Evolutionary conservation across 2,113 vertebrate species (phyloP).

Genomic region (Scophthalmus maximus): DNA sequence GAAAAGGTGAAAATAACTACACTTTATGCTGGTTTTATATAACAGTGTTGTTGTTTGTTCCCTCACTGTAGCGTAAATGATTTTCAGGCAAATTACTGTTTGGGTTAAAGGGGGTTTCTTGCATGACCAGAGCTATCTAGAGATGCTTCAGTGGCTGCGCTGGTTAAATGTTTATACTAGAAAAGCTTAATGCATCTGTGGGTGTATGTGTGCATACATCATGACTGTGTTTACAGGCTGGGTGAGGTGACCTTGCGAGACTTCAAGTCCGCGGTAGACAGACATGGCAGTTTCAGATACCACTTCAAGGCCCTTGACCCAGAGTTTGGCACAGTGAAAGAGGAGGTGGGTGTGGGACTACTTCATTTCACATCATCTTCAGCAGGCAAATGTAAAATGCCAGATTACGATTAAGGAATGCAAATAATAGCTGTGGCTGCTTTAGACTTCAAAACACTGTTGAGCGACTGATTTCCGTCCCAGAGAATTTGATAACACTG

Average conservation of each 20-base stretch:
- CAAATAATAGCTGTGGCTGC: slow-evolving; percentile 48
- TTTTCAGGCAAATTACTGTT: slow-evolving; percentile 31
- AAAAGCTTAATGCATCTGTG: slow-evolving; percentile 23
- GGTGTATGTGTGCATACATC: slow-evolving; percentile 19
- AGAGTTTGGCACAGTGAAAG: slow-evolving; percentile 98
- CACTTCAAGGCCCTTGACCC: slow-evolving; percentile 98
- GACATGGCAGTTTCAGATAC: slow-evolving; percentile 93
- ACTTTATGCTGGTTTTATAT: slow-evolving; percentile 14
- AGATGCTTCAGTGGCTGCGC: slow-evolving; percentile 4
- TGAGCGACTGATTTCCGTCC: slow-evolving; percentile 32
- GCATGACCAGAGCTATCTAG: neutral
- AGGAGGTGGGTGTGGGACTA: slow-evolving; percentile 86
- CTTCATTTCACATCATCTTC: slow-evolving; percentile 33
- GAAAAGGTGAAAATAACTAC: slow-evolving; percentile 87
- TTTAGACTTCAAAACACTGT: slow-evolving; percentile 43
- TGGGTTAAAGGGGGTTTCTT: slow-evolving; percentile 4
- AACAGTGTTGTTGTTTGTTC: slow-evolving; percentile 9
- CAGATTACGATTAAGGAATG: slow-evolving; percentile 47
- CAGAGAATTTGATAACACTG: slow-evolving; percentile 30
- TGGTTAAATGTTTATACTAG: slow-evolving; percentile 25
- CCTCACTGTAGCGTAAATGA: neutral
- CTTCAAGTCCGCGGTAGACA: slow-evolving; percentile 94
- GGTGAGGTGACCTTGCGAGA: slow-evolving; percentile 95
- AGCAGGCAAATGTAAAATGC: slow-evolving; percentile 30
- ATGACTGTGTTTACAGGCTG: slow-evolving; percentile 83